Evolutionary conservation across 2,113 vertebrate species (phyloP), one percentile per base, ranked within the genome.

Genomic region (Passer montanus): DNA sequence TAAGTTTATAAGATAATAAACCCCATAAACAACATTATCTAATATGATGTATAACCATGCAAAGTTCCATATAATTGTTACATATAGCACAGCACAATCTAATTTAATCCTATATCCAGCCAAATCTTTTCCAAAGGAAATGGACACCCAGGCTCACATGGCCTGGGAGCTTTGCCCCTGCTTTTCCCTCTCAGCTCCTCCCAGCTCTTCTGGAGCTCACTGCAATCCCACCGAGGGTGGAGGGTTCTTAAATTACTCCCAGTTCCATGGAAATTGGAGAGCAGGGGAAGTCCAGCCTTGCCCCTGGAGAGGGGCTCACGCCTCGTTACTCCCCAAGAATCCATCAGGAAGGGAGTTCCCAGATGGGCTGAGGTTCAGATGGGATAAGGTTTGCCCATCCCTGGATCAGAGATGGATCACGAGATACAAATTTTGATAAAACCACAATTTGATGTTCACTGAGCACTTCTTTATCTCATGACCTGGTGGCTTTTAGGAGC

Each of bases 401-500:
- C 77, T 16, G 22, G 77, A 14, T 18, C 49, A 8, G 22, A 53
- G 53, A 18, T 53, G 4, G 1, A 10, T 58, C 67, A 6, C 15
- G 4, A 53, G 72, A 44, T 11, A 8, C 1, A 24, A 31, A 67
- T 77, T 41, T 1, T 22, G 75, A 11, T 49, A n/a, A 87, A 78
- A 17, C 11, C 56, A 14, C 1, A 0, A 5, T 52, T 31, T 4
- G 19, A 6, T 49, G 53, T 13, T 83, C 1, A 0, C 75, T 1
- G 7, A 41, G 39, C 11, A 0, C 41, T 72, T 39, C 28, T 8
- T 35, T 22, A 22, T 13, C 58, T 52, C n/a, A 2, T 37, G 43
- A 20, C 8, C 1, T 19, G 35, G 49, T 41, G 41, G 16, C 28
- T 55, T 75, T 60, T 4, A 3, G 19, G 44, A 60, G 43, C 78